Conservation (phyloP, 2,888 invertebrate genomes). For the Diplazon laetatorius region DNA sequence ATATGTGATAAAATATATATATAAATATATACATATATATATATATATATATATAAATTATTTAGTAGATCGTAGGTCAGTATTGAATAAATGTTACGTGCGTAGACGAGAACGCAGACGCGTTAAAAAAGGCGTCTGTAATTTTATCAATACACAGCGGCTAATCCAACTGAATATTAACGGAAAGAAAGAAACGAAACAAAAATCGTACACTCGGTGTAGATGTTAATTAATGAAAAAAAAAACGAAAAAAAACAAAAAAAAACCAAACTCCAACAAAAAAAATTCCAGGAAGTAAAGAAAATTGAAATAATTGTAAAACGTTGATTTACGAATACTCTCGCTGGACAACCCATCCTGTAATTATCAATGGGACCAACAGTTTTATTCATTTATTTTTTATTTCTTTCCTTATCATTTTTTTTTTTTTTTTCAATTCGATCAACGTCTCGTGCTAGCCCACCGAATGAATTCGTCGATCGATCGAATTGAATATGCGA, state of each 20-base stretch:
- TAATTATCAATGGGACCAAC: constrained; percentile 80
- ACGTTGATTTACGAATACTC: constrained; percentile 70
- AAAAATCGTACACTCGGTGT: constrained; percentile 39
- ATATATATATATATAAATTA: constrained; percentile 70
- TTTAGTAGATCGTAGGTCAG: constrained; percentile 74
- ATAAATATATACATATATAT: constrained; percentile 65
- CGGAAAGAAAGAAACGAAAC: too few relatives aligned
- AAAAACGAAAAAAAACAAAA: constrained; percentile 41
- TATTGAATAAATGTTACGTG: constrained; percentile 70
- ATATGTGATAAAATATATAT: constrained; percentile 75
- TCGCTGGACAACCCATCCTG: constrained; percentile 73
- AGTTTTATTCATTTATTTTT: too few relatives aligned
- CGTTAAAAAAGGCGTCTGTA: constrained; percentile 42
- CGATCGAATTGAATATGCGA: constrained; percentile 26
- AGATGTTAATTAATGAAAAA: constrained; percentile 63
- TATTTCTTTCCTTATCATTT: too few relatives aligned
- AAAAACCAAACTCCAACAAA: too few relatives aligned
- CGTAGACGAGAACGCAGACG: constrained; percentile 61
- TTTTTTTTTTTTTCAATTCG: constrained; percentile 64
- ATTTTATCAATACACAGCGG: constrained; percentile 55
- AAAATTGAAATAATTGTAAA: too few relatives aligned
- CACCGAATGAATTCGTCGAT: constrained; percentile 46
- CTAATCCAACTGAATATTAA: constrained; percentile 49
- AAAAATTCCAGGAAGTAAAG: too few relatives aligned
- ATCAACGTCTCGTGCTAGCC: constrained; percentile 45